These are phyloP conservation scores for Mystacides longicornis DNA, from an alignment of 2,888 invertebrate genomes.

Conservation along the genomic window DNA sequence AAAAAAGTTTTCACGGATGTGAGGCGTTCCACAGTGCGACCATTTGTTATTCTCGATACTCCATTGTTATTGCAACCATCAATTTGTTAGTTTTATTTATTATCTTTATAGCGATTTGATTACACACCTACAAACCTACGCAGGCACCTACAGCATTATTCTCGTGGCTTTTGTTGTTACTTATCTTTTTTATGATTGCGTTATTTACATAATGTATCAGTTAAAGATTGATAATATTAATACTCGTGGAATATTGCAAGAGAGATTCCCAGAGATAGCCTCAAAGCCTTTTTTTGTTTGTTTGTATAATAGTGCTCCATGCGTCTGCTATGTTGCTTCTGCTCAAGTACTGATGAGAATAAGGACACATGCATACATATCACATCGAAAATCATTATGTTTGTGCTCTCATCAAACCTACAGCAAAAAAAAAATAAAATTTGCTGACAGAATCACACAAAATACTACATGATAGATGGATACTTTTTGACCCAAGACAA, in stretches of 20 bases:
- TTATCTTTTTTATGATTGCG: neutral
- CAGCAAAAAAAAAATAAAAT: too few species aligned
- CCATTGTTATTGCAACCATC: slow-evolving; percentile 8
- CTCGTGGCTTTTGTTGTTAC: neutral
- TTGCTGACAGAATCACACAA: too few species aligned
- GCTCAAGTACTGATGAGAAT: too few species aligned
- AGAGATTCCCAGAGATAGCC: neutral
- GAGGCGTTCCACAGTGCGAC: neutral
- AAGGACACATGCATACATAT: too few species aligned
- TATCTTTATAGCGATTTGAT: slow-evolving; percentile 11
- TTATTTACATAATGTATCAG: neutral
- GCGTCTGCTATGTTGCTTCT: too few species aligned
- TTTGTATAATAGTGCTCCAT: too few species aligned
- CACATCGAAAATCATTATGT: too few species aligned
- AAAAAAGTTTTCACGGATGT: slow-evolving; percentile 2
- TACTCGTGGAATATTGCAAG: neutral
- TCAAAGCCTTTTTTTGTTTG: too few species aligned
- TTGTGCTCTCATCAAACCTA: too few species aligned
- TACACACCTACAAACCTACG: slow-evolving; percentile 11
- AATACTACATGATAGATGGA: too few species aligned
- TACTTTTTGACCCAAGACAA: too few species aligned
- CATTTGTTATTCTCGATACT: slow-evolving; percentile 3
- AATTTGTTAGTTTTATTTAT: slow-evolving; percentile 15
- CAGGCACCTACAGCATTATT: slow-evolving; percentile 2
- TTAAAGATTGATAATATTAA: too few species aligned